Evolutionary conservation across 2,888 invertebrate species (phyloP), one percentile per base, ranked within the genome.

Genomic region (Sinohyriopsis cumingii): DNA sequence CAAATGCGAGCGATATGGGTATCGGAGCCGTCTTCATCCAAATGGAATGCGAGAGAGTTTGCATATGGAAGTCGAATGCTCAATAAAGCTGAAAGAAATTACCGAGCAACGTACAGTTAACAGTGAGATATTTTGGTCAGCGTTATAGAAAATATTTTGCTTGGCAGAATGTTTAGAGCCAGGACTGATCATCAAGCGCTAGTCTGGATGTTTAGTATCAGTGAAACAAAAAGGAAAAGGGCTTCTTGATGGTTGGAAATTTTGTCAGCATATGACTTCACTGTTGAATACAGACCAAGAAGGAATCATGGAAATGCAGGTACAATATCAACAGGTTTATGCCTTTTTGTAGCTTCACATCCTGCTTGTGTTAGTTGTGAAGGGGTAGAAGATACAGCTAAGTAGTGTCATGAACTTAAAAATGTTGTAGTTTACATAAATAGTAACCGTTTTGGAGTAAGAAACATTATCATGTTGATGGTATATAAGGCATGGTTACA

Each of bases 11-110:
- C 57, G 71, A 64, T 56, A 24, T 56, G 15, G 70, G 75, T 3
- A 71, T 78, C 15, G 75, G 73, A 4, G 75, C 67, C 22, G 77
- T 79, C 5, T 59, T 78, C 3, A 62, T 45, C 18, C 76, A 79
- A 56, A 63, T 75, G 20, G 75, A 20, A 73, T 73, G 53, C 61
- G 76, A 19, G 73, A 77, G 20, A 71, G 78, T 25, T 65, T n/a
- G n/a, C 72, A 24, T 80, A 76, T 65, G 76, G 72, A 0, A 75
- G 78, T 64, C 60, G 71, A 24, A 59, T 70, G 12, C 20, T 77
- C n/a, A 71, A 69, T 56, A 75, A 70, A 33, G 71, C 73, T 5
- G 71, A 77, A 53, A 57, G 57, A 22, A 75, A 71, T 63, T 67
- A 67, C 24, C 70, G 69, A 45, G 62, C 67, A 22, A 73, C 69